phyloP scores from a whole-genome alignment of 1,140 invertebrate genomes.

The Diploscapter pachys region DNA sequence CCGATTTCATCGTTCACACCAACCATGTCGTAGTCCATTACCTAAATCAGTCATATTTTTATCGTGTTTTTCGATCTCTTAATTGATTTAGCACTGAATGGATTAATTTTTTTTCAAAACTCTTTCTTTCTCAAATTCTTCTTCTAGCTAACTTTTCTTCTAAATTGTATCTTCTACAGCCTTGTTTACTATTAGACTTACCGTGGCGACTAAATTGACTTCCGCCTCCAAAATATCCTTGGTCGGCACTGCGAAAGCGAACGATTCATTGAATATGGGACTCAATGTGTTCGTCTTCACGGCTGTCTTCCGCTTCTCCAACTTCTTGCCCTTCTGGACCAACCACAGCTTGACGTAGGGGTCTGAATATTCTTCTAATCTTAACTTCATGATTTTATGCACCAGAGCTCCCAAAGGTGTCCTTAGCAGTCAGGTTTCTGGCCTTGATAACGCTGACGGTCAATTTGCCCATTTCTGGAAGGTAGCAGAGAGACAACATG shows the following conservation, averaged over 20 bases:
- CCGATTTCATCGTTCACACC: conserved; percentile 52
- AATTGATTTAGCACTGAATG: too few species aligned
- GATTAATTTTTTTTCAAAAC: background rate
- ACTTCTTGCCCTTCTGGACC: conserved; percentile 84
- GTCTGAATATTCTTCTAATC: conserved; percentile 66
- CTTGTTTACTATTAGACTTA: conserved; percentile 21
- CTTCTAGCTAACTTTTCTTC: too few species aligned
- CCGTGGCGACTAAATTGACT: conserved; percentile 50
- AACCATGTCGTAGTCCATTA: conserved; percentile 57
- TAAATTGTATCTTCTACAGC: too few species aligned
- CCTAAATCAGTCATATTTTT: conserved; percentile 27
- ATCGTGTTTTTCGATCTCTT: too few species aligned
- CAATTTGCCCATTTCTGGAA: conserved; percentile 73
- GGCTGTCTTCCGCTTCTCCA: conserved; percentile 91
- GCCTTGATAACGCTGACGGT: conserved; percentile 72
- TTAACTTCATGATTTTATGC: background rate
- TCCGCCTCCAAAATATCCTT: conserved; percentile 72
- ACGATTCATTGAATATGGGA: conserved; percentile 87
- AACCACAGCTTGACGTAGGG: conserved; percentile 94
- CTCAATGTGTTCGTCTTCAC: conserved; percentile 88
- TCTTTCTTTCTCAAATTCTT: background rate
- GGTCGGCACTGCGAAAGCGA: conserved; percentile 87
- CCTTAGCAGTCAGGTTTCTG: conserved; percentile 42
- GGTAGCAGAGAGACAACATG: conserved; percentile 75
- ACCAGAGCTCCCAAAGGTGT: conserved; percentile 62